These are phyloP conservation scores for Pristionchus pacificus DNA, from an alignment of 1,140 invertebrate species.

Conservation along the genomic window DNA sequence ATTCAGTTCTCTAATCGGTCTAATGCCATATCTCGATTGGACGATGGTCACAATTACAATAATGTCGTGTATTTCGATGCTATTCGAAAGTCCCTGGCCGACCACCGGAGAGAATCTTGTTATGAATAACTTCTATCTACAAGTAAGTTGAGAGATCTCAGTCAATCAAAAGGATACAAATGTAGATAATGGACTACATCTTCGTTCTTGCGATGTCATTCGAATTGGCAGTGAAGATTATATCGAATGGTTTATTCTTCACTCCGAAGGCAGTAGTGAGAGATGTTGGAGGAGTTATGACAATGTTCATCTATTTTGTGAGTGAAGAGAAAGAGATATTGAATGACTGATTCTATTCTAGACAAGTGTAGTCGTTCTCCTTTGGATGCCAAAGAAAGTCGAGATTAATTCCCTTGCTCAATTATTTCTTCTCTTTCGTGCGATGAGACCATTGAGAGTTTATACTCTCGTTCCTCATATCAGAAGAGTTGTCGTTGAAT, in stretches of 20 bases:
- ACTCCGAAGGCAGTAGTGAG: constrained; percentile 97
- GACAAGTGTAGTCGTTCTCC: constrained; percentile 88
- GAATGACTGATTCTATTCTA: constrained; percentile 56
- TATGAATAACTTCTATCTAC: constrained; percentile 52
- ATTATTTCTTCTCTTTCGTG: constrained; percentile 89
- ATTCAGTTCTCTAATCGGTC: constrained; percentile 66
- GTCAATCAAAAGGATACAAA: constrained; percentile 68
- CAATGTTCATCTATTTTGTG: constrained; percentile 95
- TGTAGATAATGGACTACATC: constrained; percentile 91
- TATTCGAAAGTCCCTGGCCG: constrained; percentile 79
- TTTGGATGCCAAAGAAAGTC: constrained; percentile 90
- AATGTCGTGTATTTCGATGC: constrained; percentile 94
- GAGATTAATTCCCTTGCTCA: constrained; percentile 86
- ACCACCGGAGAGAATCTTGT: constrained; percentile 52
- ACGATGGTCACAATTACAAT: constrained; percentile 97
- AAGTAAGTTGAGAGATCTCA: constrained; percentile 24
- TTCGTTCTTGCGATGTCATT: constrained; percentile 98
- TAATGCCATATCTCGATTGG: constrained; percentile 98
- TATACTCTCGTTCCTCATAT: constrained; percentile 99
- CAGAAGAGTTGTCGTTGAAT: constrained; percentile 97
- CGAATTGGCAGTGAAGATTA: constrained; percentile 89
- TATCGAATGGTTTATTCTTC: constrained; percentile 95
- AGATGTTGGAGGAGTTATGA: constrained; percentile 89
- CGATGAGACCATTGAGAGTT: constrained; percentile 88
- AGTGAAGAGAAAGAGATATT: constrained; percentile 53